phyloP scores from a whole-genome alignment of 2,888 invertebrate genomes.

The Orthosia gracilis region DNA sequence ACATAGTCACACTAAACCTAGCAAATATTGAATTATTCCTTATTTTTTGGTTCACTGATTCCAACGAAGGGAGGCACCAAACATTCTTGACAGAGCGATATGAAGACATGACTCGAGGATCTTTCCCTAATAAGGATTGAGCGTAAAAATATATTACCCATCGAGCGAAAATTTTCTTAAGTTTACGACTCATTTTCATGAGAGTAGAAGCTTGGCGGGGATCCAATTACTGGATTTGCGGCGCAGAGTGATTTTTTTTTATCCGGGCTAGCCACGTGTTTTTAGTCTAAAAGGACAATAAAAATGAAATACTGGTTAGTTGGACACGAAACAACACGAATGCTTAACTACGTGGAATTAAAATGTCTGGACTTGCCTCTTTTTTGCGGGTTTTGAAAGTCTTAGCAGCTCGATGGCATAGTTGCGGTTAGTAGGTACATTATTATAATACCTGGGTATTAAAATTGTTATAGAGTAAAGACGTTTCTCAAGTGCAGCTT shows the following conservation, averaged over 20 bases:
- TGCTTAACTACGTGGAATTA: conserved; percentile 15
- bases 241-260: conserved; percentile 63
- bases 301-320: conserved; percentile 41
- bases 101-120: conserved; percentile 60
- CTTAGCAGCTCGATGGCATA: not conserved
- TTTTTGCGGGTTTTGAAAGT: not conserved
- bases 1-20: conserved; percentile 48
- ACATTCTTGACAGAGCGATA: conserved; percentile 64
- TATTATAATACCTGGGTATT: no score
- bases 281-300: conserved; percentile 51
- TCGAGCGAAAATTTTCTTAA: conserved; percentile 68
- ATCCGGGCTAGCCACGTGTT: conserved; percentile 51
- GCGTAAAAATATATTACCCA: conserved; percentile 68
- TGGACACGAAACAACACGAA: conserved; percentile 34
- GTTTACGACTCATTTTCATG: conserved; percentile 68
- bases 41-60: conserved; percentile 67
- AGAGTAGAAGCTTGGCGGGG: conserved; percentile 64
- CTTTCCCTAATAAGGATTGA: conserved; percentile 62
- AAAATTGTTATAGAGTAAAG: not conserved
- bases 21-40: conserved; percentile 64
- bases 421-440: not conserved
- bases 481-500: not conserved
- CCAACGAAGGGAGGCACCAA: conserved; percentile 53
- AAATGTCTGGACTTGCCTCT: conserved; percentile 8
- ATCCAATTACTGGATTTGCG: conserved; percentile 68